These are phyloP conservation scores for Tragelaphus scriptus DNA, from an alignment of 2,113 vertebrate species.

Conservation along the genomic window DNA sequence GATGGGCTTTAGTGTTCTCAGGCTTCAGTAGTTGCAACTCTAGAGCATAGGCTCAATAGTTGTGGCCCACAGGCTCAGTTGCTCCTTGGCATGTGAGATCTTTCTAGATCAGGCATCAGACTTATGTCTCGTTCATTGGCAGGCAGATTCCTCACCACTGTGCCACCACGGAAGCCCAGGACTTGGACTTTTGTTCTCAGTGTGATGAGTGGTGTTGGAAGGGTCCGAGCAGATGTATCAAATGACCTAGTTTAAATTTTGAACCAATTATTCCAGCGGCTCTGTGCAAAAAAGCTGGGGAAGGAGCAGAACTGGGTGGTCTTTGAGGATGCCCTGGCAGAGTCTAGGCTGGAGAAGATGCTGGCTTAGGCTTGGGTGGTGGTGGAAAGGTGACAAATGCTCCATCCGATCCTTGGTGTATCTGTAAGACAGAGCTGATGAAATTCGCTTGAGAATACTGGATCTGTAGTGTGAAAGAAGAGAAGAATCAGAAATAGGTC, in stretches of 20 bases:
- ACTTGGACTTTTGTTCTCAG: background rate
- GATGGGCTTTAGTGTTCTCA: background rate
- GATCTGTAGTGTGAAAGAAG: background rate
- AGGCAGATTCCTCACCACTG: background rate
- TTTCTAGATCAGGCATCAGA: background rate
- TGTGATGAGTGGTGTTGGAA: background rate
- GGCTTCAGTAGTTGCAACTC: background rate
- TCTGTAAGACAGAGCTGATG: background rate
- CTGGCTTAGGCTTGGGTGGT: background rate
- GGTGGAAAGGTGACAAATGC: background rate
- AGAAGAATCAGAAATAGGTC: background rate
- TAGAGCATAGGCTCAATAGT: background rate
- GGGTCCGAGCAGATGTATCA: background rate
- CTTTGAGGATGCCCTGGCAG: background rate
- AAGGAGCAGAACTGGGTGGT: background rate
- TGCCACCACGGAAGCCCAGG: background rate
- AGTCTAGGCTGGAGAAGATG: background rate
- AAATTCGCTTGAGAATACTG: background rate
- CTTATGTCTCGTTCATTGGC: background rate
- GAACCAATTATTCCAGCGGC: background rate
- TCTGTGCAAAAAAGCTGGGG: background rate
- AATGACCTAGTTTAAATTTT: background rate
- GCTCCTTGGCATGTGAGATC: background rate
- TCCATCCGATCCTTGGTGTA: background rate
- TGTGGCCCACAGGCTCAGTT: background rate